Base-by-base conservation (phyloP, 2,888 invertebrate species). In the Ariolimax columbianus region DNA sequence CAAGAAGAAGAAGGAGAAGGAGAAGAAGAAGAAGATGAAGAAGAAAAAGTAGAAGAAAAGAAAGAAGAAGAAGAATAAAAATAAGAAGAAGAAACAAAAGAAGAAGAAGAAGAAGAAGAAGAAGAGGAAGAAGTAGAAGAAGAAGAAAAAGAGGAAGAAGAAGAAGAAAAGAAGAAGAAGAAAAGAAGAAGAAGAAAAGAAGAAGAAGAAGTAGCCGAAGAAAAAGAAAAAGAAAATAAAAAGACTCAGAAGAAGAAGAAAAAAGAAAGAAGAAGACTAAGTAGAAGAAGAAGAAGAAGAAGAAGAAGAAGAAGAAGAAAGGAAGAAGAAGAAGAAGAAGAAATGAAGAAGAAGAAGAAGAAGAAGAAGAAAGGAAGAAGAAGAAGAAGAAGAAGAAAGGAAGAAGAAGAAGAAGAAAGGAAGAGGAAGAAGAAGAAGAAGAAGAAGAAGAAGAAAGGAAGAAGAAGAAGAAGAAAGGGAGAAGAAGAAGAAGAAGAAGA, bases 101-200 rank as follows among this genome's bases (percentile, higher is more conserved):
- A n/a, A n/a, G n/a, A n/a, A n/a, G n/a, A n/a, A n/a, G n/a, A n/a
- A n/a, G n/a, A n/a, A n/a, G n/a, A n/a, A n/a, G n/a, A n/a, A n/a
- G n/a, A n/a, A n/a, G n/a, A n/a, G n/a, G n/a, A n/a, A n/a, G n/a
- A n/a, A n/a, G n/a, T n/a, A n/a, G n/a, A n/a, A n/a, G n/a, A 17
- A 63, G 36, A 23, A n/a, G 38, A 79, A 63, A 26, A 14, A 79
- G 40, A 68, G 30, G 26, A 33, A 40, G 43, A 17, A 47, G 33
- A 66, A 40, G 66, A 66, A 79, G 40, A 38, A 30, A 40, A 59
- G 66, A 30, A 43, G 40, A 66, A 40, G 19, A 40, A 63, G n/a
- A 26, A 38, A 78, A 33, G 33, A 63, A 33, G 63, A 78, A 63
- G 36, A 78, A 59, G 33, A 78, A 78, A 40, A 7, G n/a, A 36